Evolutionary conservation across 2,113 vertebrate genomes (phyloP).

Genomic region (Astur gentilis): DNA sequence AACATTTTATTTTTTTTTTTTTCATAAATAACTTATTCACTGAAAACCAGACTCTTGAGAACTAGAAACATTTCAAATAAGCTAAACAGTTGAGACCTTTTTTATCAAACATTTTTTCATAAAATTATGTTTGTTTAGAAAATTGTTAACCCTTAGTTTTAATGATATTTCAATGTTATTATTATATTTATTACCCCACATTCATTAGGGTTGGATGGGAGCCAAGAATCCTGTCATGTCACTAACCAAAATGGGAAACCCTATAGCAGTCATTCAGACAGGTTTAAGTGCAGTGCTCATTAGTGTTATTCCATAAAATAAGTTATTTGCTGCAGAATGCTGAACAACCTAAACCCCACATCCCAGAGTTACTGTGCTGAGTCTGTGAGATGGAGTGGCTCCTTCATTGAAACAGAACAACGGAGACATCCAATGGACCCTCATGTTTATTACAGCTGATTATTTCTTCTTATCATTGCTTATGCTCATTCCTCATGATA

Average conservation of each 20-base stretch:
- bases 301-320: not conserved
- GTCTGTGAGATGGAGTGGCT: not conserved
- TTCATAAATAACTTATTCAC: not conserved
- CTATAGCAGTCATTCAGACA: not conserved
- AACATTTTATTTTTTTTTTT: not conserved
- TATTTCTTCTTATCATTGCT: not conserved
- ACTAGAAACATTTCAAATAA: not conserved
- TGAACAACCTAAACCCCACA: not conserved
- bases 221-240: not conserved
- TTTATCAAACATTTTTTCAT: not conserved
- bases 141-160: not conserved
- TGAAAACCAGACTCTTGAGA: not conserved
- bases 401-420: slow-evolving; percentile 27
- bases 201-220: not conserved
- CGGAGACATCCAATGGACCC: slow-evolving; percentile 45
- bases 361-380: rapidly evolving
- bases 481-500: rapidly evolving
- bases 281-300: not conserved
- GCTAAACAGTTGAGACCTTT: not conserved
- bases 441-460: slow-evolving; percentile 40
- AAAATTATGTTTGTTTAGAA: not conserved
- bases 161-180: not conserved
- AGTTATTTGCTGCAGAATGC: not conserved
- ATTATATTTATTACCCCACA: not conserved
- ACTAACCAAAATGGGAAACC: not conserved